phyloP scores from a whole-genome alignment of 2,113 vertebrate genomes.

The Mus spicilegus region DNA sequence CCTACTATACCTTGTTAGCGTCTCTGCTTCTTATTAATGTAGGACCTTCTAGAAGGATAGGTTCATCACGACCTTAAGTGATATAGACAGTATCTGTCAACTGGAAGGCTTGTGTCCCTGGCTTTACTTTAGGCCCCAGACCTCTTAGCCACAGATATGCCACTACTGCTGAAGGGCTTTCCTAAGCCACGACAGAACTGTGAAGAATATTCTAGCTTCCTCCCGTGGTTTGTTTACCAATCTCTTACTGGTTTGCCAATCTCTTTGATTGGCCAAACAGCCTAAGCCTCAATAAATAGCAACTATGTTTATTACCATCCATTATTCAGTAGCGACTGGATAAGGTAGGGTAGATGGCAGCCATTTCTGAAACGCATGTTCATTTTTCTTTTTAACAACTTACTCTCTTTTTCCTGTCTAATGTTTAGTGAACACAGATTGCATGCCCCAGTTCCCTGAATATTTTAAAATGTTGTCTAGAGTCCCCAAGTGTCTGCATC shows the following conservation, averaged over 20 bases:
- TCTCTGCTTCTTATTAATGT: slow-evolving; percentile 26
- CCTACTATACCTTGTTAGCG: slow-evolving; percentile 7
- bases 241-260: neutral
- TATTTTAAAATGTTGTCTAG: slow-evolving; percentile 62
- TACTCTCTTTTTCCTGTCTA: neutral
- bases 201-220: neutral
- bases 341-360: neutral
- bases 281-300: neutral
- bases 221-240: neutral
- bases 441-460: slow-evolving; percentile 45
- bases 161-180: neutral
- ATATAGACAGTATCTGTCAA: neutral
- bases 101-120: neutral
- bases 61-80: neutral
- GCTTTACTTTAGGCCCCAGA: neutral
- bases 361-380: neutral
- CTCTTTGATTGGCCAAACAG: neutral
- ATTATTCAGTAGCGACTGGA: neutral
- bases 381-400: slow-evolving; percentile 35
- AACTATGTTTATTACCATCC: neutral
- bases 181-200: neutral
- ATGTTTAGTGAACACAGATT: slow-evolving; percentile 15
- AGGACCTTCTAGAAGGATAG: slow-evolving; percentile 3
- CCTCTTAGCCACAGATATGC: neutral
- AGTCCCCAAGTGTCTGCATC: slow-evolving; percentile 37